Evolutionary conservation across 2,888 invertebrate species (phyloP), one percentile per base, ranked within the genome.

Genomic region (Brachylomia viminalis): DNA sequence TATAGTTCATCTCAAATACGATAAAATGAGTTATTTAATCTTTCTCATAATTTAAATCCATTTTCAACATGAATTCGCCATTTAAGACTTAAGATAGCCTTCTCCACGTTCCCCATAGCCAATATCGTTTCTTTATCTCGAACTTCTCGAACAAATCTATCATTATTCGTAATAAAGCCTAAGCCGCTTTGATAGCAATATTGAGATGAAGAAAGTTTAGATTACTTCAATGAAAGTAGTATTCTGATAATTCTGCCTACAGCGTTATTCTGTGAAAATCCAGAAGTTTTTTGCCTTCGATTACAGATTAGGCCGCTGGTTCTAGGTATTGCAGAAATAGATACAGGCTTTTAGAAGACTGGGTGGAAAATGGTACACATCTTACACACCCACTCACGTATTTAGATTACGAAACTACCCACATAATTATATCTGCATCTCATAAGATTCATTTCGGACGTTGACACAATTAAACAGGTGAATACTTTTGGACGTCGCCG

Each of bases 181-280:
- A 49, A 64, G 66, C 69, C 54, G 52, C 65, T 80, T 59, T 64
- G 47, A 64, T 70, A 71, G 62, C 54, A 52, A 56, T 80, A 67
- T 67, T 56, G 58, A 66, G 49, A 82, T 84, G 76, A 49, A 66
- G 30, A 72, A 82, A 82, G 72, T 84, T 82, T 67, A 30, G 49
- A 76, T 84, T 75, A 72, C 56, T 59, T 49, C 47, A 69, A 76
- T 75, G 33, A 80, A 72, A 84, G 85, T 76, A 38, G 56, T 71
- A 71, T 61, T 45, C 52, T 75, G 27, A 52, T 71, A 13, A 71
- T 49, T 70, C 20, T 33, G 42, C 30, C 42, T 59, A 74, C 47
- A 56, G 27, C 4, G 47, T 49, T 79, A 47, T 71, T 71, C 11
- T 59, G 11, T 20, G 33, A 47, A 47, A 58, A 27, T 70, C 0